Evolutionary conservation across 2,888 invertebrate genomes (phyloP), one percentile per base, ranked within the genome.

Genomic region (Buathra laborator): DNA sequence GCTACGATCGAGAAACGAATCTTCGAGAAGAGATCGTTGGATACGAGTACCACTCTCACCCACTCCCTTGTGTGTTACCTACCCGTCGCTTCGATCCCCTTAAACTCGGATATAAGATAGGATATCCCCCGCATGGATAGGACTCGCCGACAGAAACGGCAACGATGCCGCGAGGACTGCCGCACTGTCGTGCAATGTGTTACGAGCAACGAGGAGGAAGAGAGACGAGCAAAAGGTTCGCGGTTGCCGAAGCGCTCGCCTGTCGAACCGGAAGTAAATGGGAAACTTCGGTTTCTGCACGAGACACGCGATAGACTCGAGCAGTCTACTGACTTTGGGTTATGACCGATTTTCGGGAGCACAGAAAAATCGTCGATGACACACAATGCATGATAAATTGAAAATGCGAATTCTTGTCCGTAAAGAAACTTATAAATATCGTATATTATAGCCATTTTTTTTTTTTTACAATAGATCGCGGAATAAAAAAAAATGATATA

Each of bases 21-120:
- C 78, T 70, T 68, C 44, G 70, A 79, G 56, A 46, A 79, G 56
- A 46, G 79, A 83, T 83, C 74, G 83, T 79, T 79, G 44, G 79
- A 79, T 83, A 75, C 51, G 46, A 75, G 53, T 79, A 79, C 79
- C 72, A 78, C 43, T 66, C 68, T 37, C 24, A 1, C 46, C 46
- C 46, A 3, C 46, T 29, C 14, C 46, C 72, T 48, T 77, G 64
- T 59, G 64, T 67, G 56, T 78, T 77, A 67, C 48, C 48, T 48
- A n/a, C 62, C 32, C 53, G 32, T 16, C 14, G n/a, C 70, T n/a
- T n/a, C 24, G 32, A 67, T 67, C 59, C n/a, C 53, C 70, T 29
- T 14, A 44, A 77, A 70, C n/a, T 29, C 43, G 10, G 19, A 64
- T 62, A 70, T 70, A 70, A 75, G 64, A 79, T 62, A 16, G 53